A percentile compares a stretch with the other conserved stretches of the same genome.
Evolutionary conservation across 2,888 invertebrate genomes (phyloP).

Genomic region (Amphiduros pacificus): DNA sequence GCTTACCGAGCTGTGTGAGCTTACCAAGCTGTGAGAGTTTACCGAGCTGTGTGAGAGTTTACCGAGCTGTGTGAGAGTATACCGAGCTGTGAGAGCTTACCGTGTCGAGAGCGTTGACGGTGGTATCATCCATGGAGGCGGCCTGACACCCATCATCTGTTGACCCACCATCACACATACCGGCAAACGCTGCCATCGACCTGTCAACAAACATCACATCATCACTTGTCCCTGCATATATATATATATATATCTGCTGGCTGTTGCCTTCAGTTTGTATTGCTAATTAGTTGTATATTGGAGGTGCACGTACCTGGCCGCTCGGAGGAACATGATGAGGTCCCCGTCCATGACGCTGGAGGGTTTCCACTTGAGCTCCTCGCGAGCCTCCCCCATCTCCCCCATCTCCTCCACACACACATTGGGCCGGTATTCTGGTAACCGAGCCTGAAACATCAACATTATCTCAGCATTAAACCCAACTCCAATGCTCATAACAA

Average conservation of each 20-base stretch:
- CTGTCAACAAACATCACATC: too few relatives aligned
- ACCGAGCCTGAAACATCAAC: slow-evolving; percentile 66
- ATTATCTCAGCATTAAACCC: too few relatives aligned
- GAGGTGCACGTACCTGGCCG: slow-evolving; percentile 75
- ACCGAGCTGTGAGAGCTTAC: too few relatives aligned
- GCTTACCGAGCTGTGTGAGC: too few relatives aligned
- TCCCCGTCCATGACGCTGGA: slow-evolving; percentile 87
- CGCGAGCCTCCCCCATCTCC: slow-evolving; percentile 65
- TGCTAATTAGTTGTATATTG: too few relatives aligned
- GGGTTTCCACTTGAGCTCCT: slow-evolving; percentile 93
- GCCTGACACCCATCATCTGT: slow-evolving; percentile 96
- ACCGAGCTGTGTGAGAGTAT: too few relatives aligned
- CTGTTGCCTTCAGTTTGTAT: too few relatives aligned
- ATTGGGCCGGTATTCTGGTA: slow-evolving; percentile 65
- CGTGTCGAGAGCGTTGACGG: slow-evolving; percentile 94
- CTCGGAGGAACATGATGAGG: slow-evolving; percentile 94
- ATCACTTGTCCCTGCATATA: too few relatives aligned
- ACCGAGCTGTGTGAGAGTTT: too few relatives aligned
- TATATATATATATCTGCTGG: too few relatives aligned
- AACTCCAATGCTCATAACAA: too few relatives aligned
- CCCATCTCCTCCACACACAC: slow-evolving; percentile 57
- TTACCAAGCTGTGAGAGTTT: too few relatives aligned
- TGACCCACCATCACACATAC: slow-evolving; percentile 97
- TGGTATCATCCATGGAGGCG: slow-evolving; percentile 95
- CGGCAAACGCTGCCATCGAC: slow-evolving; percentile 97